Percentiles rank a stretch among this genome's conserved stretches.
These are phyloP conservation scores for Chironomus tepperi DNA, from an alignment of 1,140 invertebrate genomes.

Conservation along the genomic window DNA sequence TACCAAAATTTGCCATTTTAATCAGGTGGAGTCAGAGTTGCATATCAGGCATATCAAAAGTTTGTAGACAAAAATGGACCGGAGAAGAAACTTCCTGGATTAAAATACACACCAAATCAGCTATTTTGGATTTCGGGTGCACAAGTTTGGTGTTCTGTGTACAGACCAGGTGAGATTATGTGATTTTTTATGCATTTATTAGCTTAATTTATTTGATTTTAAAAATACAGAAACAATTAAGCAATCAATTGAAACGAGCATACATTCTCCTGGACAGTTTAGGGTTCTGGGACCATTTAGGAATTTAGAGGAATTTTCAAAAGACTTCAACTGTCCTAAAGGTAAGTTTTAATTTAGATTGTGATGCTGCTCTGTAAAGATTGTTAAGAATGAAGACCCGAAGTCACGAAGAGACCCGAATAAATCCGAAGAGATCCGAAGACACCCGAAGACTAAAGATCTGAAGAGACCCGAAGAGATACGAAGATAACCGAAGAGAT, in stretches of 20 bases:
- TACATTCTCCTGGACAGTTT: slow-evolving; percentile 64
- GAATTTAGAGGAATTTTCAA: slow-evolving; percentile 75
- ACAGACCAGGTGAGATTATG: too few relatives aligned
- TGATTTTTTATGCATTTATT: too few relatives aligned
- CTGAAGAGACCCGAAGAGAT: too few relatives aligned
- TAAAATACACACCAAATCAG: slow-evolving; percentile 46
- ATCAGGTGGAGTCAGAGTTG: slow-evolving; percentile 45
- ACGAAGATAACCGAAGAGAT: too few relatives aligned
- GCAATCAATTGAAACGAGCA: slow-evolving; percentile 55
- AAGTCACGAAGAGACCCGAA: too few relatives aligned
- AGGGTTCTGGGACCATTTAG: slow-evolving; percentile 75
- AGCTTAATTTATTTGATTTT: too few relatives aligned
- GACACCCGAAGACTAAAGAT: too few relatives aligned
- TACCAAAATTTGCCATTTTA: background rate
- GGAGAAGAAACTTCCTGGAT: slow-evolving; percentile 42
- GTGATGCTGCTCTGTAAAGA: too few relatives aligned
- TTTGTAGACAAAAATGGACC: slow-evolving; percentile 38
- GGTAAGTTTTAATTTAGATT: too few relatives aligned
- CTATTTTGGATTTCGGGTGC: slow-evolving; percentile 69
- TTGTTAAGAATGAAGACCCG: too few relatives aligned
- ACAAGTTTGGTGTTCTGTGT: slow-evolving; percentile 57
- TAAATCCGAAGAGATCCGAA: too few relatives aligned
- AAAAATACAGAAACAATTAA: slow-evolving; percentile 59
- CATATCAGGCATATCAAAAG: slow-evolving; percentile 47
- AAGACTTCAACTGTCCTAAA: slow-evolving; percentile 46